phyloP scores from a whole-genome alignment of 1,140 invertebrate species.

The Temnothorax nylanderi region DNA sequence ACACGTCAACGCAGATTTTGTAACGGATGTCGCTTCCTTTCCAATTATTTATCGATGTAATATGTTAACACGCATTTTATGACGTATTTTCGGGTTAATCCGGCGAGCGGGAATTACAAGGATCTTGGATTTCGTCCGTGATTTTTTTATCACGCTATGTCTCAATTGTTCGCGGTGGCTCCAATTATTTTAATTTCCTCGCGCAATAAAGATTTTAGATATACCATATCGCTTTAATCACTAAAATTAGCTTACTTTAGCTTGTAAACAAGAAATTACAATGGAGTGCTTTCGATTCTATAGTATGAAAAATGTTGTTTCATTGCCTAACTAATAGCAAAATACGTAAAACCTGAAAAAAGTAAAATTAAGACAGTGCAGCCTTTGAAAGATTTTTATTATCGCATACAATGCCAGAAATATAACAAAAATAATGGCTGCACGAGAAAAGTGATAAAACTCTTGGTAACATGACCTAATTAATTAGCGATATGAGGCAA shows the following conservation, averaged over 20 bases:
- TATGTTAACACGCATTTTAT: not conserved
- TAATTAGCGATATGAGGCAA: not conserved
- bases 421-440: not conserved
- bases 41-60: constrained; percentile 6
- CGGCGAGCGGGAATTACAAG: not conserved
- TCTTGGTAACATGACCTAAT: not conserved
- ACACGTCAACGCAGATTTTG: constrained; percentile 11
- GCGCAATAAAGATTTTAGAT: not conserved
- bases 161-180: not conserved
- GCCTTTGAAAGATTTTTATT: not conserved
- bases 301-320: not conserved
- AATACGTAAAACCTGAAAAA: not conserved
- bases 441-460: not conserved
- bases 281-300: not conserved
- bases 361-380: not conserved
- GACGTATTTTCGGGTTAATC: not conserved
- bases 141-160: too few relatives aligned
- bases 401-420: not conserved
- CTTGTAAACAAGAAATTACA: not conserved
- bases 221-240: not conserved
- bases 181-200: not conserved
- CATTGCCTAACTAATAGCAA: not conserved
- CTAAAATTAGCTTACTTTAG: not conserved
- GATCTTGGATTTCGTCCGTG: not conserved
- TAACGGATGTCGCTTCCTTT: constrained; percentile 4